Evolutionary conservation across 1,140 invertebrate genomes (phyloP), one percentile per base, ranked within the genome.

Genomic region (Trissolcus basalis): DNA sequence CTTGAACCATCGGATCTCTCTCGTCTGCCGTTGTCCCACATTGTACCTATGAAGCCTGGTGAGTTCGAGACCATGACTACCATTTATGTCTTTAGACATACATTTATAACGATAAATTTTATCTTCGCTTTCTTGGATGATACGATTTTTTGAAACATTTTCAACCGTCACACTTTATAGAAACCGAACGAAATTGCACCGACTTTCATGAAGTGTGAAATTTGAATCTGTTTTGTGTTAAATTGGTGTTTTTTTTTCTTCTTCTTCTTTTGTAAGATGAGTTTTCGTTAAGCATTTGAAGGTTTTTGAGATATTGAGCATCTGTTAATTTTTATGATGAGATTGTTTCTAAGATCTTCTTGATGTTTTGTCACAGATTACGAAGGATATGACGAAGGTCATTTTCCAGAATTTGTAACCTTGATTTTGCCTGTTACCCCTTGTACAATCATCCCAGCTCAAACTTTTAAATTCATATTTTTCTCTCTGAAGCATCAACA

Each of bases 1-100:
- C 92, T 89, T 89, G 93, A 89, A 86, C 90, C 81, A 83, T 88
- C 88, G 15, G 85, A 87, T 79, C 83, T 90, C 70, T 80, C 89
- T 64, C 86, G 88, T 48, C 73, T 88, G 76, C 83, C 85, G 9
- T 77, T 87, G 48, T 83, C 85, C 55, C 86, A 89, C 53, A 85
- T 86, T 47, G 80, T 87, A 80, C 85, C 88, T 67, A 69, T 88
- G 13, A 90, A 90, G 79, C 87, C 90, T 81, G 91, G 91, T 91
- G 79, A 85, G 73, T 53, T 51, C 14, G 49, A 35, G 44, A 27
- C 19, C 19, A 1, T 27, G 19, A 27, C 19, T 1, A 27, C 19
- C 19, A 27, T 27, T 27, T 27, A 3, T 27, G 19, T 1, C 6
- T 3, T 6, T 27, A 1, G 6, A 27, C 19, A 3, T 27, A 27